phyloP scores from a whole-genome alignment of 2,888 invertebrate species.

The Drosophila kuntzei region DNA sequence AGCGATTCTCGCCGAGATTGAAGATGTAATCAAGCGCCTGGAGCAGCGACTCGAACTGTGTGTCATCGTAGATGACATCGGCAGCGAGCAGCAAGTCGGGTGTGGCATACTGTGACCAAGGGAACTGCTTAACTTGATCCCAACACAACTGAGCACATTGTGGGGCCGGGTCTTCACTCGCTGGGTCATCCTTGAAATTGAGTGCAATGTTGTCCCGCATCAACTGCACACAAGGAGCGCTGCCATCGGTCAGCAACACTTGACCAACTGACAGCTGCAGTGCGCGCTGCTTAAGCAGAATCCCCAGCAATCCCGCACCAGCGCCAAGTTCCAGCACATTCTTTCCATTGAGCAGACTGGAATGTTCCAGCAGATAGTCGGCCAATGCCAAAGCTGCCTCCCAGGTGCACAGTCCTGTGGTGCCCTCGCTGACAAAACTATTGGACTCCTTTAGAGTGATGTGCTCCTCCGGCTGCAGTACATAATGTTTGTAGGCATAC shows the following conservation, averaged over 20 bases:
- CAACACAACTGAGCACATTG: constrained; percentile 84
- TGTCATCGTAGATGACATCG: constrained; percentile 88
- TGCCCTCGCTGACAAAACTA: constrained; percentile 91
- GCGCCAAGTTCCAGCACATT: constrained; percentile 91
- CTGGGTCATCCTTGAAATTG: constrained; percentile 86
- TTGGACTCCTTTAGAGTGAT: constrained; percentile 90
- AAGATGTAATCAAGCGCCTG: constrained; percentile 86
- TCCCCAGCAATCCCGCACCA: constrained; percentile 91
- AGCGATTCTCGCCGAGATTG: constrained; percentile 67
- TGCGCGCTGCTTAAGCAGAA: constrained; percentile 88
- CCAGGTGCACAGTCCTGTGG: constrained; percentile 93
- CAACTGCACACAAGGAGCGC: constrained; percentile 88
- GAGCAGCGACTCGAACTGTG: constrained; percentile 86
- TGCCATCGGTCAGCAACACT: constrained; percentile 90
- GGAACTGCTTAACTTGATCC: constrained; percentile 85
- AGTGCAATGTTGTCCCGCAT: constrained; percentile 88
- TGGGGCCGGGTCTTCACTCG: constrained; percentile 12
- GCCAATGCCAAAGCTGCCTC: constrained; percentile 91
- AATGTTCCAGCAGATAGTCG: constrained; percentile 89
- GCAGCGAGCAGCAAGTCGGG: constrained; percentile 87
- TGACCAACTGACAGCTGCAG: constrained; percentile 84
- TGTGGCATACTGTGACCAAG: constrained; percentile 67
- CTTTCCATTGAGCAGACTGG: constrained; percentile 86
- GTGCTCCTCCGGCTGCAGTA: constrained; percentile 72
- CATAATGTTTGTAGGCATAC: constrained; percentile 89